Percentiles rank a stretch among this genome's conserved stretches.
These are phyloP conservation scores for Trichopoda pennipes DNA, from an alignment of 2,888 invertebrate genomes.

Conservation along the genomic window DNA sequence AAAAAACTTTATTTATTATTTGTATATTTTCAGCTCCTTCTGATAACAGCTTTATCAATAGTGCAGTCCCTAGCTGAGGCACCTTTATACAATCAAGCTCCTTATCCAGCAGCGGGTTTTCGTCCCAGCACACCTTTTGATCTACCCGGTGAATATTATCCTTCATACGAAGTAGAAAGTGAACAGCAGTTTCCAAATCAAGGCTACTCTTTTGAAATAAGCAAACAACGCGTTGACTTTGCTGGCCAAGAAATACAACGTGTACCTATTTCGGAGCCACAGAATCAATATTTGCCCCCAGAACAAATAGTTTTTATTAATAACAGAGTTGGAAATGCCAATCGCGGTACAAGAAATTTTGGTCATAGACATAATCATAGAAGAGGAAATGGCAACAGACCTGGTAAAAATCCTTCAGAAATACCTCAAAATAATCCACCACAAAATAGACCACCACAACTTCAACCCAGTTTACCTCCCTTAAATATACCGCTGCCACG, in stretches of 20 bases:
- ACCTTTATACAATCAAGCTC: conserved; percentile 70
- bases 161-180: conserved; percentile 65
- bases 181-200: conserved; percentile 55
- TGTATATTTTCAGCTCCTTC: conserved; percentile 69
- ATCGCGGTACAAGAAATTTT: conserved; percentile 48
- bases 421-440: conserved; percentile 21
- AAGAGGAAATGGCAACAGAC: conserved; percentile 33
- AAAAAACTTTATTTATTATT: not conserved
- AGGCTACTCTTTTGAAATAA: conserved; percentile 73
- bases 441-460: conserved; percentile 43
- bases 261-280: conserved; percentile 68
- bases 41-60: conserved; percentile 64
- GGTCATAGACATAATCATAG: conserved; percentile 43
- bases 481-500: conserved; percentile 41
- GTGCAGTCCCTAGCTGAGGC: conserved; percentile 70
- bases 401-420: conserved; percentile 23
- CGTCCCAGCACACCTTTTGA: conserved; percentile 78
- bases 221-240: conserved; percentile 75
- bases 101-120: conserved; percentile 81
- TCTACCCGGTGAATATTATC: conserved; percentile 76
- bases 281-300: conserved; percentile 73
- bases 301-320: conserved; percentile 67
- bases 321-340: conserved; percentile 55
- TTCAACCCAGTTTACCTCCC: conserved; percentile 43
- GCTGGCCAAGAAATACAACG: conserved; percentile 73